These are phyloP conservation scores for Eonycteris spelaea DNA, from an alignment of 2,113 vertebrate species.

Conservation along the genomic window DNA sequence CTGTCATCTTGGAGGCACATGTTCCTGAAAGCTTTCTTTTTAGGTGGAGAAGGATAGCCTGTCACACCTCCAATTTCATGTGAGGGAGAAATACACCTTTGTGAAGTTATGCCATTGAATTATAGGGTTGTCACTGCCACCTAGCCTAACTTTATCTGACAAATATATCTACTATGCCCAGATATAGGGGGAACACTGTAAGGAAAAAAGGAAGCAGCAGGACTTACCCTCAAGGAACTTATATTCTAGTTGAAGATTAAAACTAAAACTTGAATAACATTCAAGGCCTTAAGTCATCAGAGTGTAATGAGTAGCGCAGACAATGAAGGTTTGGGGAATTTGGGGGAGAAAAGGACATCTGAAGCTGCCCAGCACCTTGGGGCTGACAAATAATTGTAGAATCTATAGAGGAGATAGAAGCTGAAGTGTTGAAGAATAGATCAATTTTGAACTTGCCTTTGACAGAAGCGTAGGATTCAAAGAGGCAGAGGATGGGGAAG, in stretches of 20 bases:
- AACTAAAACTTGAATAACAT: background rate
- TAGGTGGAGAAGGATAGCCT: background rate
- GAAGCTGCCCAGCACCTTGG: background rate
- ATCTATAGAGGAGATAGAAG: background rate
- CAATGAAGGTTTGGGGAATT: background rate
- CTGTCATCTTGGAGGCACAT: background rate
- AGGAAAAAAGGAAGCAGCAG: background rate
- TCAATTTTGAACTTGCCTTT: background rate
- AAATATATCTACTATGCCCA: background rate
- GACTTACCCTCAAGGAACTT: background rate
- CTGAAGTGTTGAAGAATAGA: background rate
- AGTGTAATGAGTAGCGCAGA: background rate
- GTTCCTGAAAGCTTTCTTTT: background rate
- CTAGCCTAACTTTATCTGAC: background rate
- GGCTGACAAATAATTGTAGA: background rate
- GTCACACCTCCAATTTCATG: background rate
- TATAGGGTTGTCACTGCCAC: background rate
- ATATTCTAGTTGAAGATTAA: background rate
- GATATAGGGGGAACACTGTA: background rate
- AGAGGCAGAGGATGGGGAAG: background rate
- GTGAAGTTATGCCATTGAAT: background rate
- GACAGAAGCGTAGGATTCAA: background rate
- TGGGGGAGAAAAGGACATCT: background rate
- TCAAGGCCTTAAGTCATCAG: background rate
- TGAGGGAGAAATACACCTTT: background rate